Conservation (phyloP, 2,797 vertebrate genomes). For the Anguilla marmorata region DNA sequence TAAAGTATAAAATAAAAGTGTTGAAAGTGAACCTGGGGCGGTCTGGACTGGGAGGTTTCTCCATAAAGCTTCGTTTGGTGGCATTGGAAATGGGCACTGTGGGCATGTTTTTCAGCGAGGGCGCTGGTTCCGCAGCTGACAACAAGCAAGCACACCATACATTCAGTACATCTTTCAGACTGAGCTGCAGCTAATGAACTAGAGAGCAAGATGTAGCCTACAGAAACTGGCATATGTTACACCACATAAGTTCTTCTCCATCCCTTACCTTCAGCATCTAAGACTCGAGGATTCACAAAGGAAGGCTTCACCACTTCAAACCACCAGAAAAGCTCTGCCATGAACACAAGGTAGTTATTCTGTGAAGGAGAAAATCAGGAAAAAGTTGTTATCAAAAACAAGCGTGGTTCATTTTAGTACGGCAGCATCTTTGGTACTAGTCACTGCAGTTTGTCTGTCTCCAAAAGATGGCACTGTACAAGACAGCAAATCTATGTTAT, state of each 20-base stretch:
- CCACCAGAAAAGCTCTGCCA: constrained; percentile 98
- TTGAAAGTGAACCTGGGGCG: constrained; percentile 75
- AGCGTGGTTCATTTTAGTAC: not conserved
- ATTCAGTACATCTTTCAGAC: not conserved
- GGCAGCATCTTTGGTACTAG: not conserved
- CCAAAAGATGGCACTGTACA: constrained; percentile 67
- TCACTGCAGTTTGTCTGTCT: constrained; percentile 42
- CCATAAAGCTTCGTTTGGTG: constrained; percentile 81
- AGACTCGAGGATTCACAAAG: constrained; percentile 87
- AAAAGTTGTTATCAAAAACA: not conserved
- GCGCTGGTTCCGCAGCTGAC: constrained; percentile 65
- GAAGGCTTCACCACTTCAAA: constrained; percentile 94
- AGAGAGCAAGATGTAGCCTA: not conserved
- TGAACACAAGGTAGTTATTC: constrained; percentile 97
- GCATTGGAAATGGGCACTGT: constrained; percentile 77
- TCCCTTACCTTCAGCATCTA: constrained; percentile 62
- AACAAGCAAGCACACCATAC: not conserved
- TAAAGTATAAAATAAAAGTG: not conserved
- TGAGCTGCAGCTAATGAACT: not conserved
- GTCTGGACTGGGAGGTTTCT: constrained; percentile 78
- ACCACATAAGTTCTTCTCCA: not conserved
- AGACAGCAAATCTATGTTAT: not conserved
- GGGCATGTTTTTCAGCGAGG: constrained; percentile 70
- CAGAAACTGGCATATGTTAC: not conserved
- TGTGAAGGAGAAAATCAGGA: constrained; percentile 56